Evolutionary conservation across 1,140 invertebrate genomes (phyloP), one percentile per base, ranked within the genome.

Genomic region (Laupala kohalensis): DNA sequence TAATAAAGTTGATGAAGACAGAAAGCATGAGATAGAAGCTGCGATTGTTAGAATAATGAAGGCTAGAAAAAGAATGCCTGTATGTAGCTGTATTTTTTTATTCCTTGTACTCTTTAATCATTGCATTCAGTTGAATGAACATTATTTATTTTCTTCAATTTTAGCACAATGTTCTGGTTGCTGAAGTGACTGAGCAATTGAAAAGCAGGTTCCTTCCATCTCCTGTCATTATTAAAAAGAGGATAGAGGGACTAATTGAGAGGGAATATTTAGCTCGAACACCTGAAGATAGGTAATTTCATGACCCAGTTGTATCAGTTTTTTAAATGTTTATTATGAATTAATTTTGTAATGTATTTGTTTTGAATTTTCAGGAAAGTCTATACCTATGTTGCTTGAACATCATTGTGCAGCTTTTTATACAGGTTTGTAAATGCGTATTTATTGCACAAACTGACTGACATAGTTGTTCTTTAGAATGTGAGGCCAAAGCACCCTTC

Each of bases 31-130:
- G 84, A 99, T 99, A 74, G 97, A 99, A 85, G 98, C 98, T 63
- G 97, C 97, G 63, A 98, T 99, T 79, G 98, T 99, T 67, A 88
- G 98, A 77, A 98, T 99, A 77, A 99, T 99, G 98, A 99, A 99
- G 84, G 94, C 95, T 26, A 87, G 97, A 71, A 98, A 98, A 86
- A 90, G 90, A 78, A 91, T 99, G 88, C 83, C 90, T 79, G 91
- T 92, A 82, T 80, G 84, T 84, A 72, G 25, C n/a, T 63, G 3
- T 13, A 62, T n/a, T 13, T 0, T 26, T 3, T 68, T 12, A n/a
- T 19, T 15, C 5, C 5, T 28, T 68, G 67, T 68, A 15, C n/a
- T 26, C 1, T 6, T 27, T 26, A 5, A 25, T 68, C 23, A 5
- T 28, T n/a, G 24, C 19, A 2, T 68, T 25, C 9, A 66, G 23